Percentiles rank a stretch among this genome's conserved stretches.
Evolutionary conservation across 2,797 vertebrate genomes (phyloP).

Genomic region (Epinephelus coioides): DNA sequence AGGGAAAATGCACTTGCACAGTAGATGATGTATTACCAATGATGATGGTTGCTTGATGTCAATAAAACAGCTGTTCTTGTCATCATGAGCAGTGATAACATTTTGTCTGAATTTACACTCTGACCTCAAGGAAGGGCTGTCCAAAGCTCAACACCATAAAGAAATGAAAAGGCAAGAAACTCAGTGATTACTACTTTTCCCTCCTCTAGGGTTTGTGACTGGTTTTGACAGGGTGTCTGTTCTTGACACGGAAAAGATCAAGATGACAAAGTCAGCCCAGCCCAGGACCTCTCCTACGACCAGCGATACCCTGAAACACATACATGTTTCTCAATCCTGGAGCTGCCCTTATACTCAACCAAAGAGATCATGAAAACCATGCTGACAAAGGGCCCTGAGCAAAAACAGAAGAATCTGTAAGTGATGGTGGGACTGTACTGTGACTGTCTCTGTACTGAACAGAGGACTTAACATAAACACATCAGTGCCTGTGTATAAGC

Average conservation of each 20-base stretch:
- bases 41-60: not conserved
- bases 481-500: not conserved
- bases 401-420: not conserved
- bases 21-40: not conserved
- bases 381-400: slow-evolving; percentile 38
- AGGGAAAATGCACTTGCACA: not conserved
- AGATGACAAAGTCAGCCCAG: slow-evolving; percentile 56
- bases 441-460: not conserved
- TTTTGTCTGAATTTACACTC: no score
- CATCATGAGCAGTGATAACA: no score
- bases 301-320: slow-evolving; percentile 16
- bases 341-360: slow-evolving; percentile 31
- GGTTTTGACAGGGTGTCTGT: slow-evolving; percentile 80
- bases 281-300: not conserved
- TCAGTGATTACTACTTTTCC: not conserved
- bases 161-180: not conserved
- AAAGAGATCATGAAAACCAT: slow-evolving; percentile 11
- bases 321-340: not conserved
- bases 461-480: not conserved
- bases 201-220: slow-evolving; percentile 77
- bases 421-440: not conserved
- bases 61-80: no score
- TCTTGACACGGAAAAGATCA: slow-evolving; percentile 63
- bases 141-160: not conserved
- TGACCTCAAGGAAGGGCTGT: not conserved